Evolutionary conservation across 2,888 invertebrate genomes (phyloP), one percentile per base, ranked within the genome.

Genomic region (Apodemia zela): DNA sequence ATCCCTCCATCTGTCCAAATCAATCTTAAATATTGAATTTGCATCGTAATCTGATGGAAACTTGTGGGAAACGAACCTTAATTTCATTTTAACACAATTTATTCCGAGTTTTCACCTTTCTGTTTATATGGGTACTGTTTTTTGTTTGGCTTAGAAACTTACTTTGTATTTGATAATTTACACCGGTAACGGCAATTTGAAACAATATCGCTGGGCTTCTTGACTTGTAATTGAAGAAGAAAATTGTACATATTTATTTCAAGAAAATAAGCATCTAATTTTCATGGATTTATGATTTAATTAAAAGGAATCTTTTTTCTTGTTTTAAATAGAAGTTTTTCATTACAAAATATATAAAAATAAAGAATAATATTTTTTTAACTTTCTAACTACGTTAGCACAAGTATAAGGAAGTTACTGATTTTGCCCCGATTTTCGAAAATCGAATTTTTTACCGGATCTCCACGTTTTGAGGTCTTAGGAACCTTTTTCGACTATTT

Each of bases 1-100:
- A 77, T 85, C 87, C 84, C 81, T 80, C 82, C 87, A 84, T 87
- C 86, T 89, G 89, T 87, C 83, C 83, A 81, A 89, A 89, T 90
- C 91, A 91, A 91, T 91, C 90, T 89, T 87, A 89, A 89, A 90
- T 89, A 91, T 91, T 89, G 88, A 91, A 90, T 91, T 91, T 89
- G 84, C 82, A 72, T 79, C 82, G 87, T 90, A 90, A 91, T 90
- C 85, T 78, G 83, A 84, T 87, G 84, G 82, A 86, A 90, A 90
- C 78, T 89, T 80, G 82, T 85, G 84, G 84, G 84, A 88, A 87
- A 88, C 87, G 87, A 86, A 86, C 88, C 86, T 88, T 87, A 87
- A 89, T 91, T 90, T 89, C 89, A 79, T 84, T 89, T 87, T 89
- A 89, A 90, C 84, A 75, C 88, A 89, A 90, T 90, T 91, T 90